A percentile compares a stretch with the other conserved stretches of the same genome.
Conservation (phyloP, 2,888 invertebrate genomes). For the Baccha elongata region DNA sequence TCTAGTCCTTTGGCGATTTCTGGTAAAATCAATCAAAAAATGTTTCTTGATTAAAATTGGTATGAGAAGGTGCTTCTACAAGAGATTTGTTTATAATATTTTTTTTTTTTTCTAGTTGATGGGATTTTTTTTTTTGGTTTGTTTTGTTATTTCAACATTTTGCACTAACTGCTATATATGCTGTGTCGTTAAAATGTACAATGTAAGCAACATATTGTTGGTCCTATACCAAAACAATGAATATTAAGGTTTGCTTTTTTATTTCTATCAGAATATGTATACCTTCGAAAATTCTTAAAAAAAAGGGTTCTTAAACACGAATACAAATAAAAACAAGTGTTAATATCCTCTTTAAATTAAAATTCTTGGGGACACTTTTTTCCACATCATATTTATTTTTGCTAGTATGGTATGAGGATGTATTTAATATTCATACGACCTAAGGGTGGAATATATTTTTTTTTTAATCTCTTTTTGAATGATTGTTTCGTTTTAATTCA, state of each 20-base stretch:
- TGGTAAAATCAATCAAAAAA: constrained; percentile 74
- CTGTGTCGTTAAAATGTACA: constrained; percentile 22
- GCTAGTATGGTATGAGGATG: not conserved
- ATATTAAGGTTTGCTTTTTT: constrained; percentile 48
- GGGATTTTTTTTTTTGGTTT: not conserved
- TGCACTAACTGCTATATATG: constrained; percentile 15
- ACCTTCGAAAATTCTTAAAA: not conserved
- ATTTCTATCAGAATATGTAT: not conserved
- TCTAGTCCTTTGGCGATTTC: constrained; percentile 73
- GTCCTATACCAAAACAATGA: constrained; percentile 53
- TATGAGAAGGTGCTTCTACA: constrained; percentile 50
- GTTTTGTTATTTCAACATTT: constrained; percentile 30
- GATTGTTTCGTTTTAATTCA: constrained; percentile 8
- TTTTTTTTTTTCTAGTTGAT: not conserved
- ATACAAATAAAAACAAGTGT: constrained; percentile 39
- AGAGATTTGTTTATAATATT: constrained; percentile 71
- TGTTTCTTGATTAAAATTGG: constrained; percentile 70
- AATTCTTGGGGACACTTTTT: constrained; percentile 43
- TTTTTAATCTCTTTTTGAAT: constrained; percentile 31
- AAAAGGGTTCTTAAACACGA: not conserved
- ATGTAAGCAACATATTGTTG: constrained; percentile 51
- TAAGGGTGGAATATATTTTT: constrained; percentile 13
- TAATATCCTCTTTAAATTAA: constrained; percentile 50
- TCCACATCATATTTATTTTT: constrained; percentile 16
- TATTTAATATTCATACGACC: constrained; percentile 59